Base-by-base conservation (phyloP, 2,888 invertebrate species). In the Caenorhabditis afra region DNA sequence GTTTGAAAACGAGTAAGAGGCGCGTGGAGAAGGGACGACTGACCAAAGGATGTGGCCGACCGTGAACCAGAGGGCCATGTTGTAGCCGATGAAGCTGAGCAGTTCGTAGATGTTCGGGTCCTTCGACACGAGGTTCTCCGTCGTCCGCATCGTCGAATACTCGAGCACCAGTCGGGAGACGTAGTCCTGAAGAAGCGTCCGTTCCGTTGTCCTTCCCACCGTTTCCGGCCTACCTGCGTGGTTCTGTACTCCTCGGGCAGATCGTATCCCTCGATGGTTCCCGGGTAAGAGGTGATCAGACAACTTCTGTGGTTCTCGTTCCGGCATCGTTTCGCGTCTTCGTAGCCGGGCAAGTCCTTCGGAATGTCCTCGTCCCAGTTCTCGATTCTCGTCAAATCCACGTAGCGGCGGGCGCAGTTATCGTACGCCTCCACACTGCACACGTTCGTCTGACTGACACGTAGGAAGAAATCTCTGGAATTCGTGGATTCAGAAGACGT, bases 1-100 rank as follows among this genome's bases (percentile, higher is more conserved):
- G 41, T 3, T 5, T 5, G 7, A 65, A 44, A 39, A 20, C 14
- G 23, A 12, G 11, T 22, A 14, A 2, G 41, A 41, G 14, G 14
- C 14, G 14, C 3, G n/a, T 55, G 23, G 49, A 44, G 41, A 29
- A 35, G 45, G 3, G n/a, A n/a, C 16, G 16, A 37, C n/a, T 11
- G 14, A 87, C 88, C 88, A 88, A 22, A 88, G 57, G 41, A 88
- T 82, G 55, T 86, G 83, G 0, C 87, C 87, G 47, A 88, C 77
- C 14, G 84, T 77, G 64, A 88, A 88, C 88, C 88, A 88, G 3
- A 87, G 74, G 10, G 88, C 87, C 39, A 88, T 59, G 66, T 88
- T 88, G 67, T 86, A 88, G 44, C 88, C 88, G 55, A 87, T 71
- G 50, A 78, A 83, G 37, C 81, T 82, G 20, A 88, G 78, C 55